Percentiles rank a stretch among this genome's conserved stretches.
These are phyloP conservation scores for Nomada lathburiana DNA, from an alignment of 2,888 invertebrate species.

Conservation along the genomic window DNA sequence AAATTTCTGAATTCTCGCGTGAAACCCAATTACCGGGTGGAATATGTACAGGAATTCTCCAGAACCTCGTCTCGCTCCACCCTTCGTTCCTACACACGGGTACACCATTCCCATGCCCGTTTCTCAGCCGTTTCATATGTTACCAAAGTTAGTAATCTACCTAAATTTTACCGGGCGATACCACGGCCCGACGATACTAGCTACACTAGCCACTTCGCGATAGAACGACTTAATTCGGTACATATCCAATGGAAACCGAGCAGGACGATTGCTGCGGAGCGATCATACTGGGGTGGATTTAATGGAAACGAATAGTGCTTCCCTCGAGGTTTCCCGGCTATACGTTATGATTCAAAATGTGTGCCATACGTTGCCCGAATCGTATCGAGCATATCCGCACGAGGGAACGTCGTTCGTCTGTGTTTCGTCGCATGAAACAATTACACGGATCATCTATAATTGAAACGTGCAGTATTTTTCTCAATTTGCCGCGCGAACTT, in stretches of 20 bases:
- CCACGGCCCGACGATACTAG: slow-evolving; percentile 32
- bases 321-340: slow-evolving; percentile 30
- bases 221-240: slow-evolving; percentile 66
- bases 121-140: slow-evolving; percentile 23
- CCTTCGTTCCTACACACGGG: too few species aligned
- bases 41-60: slow-evolving; percentile 27
- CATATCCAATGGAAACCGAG: slow-evolving; percentile 36
- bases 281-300: slow-evolving; percentile 61
- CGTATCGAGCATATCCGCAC: slow-evolving; percentile 9
- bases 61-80: background rate
- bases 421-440: slow-evolving; percentile 41
- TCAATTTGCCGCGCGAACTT: background rate
- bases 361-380: slow-evolving; percentile 28
- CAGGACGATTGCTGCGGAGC: slow-evolving; percentile 53
- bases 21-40: slow-evolving; percentile 44
- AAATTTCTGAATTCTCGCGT: background rate
- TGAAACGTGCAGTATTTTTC: slow-evolving; percentile 45
- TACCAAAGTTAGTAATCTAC: slow-evolving; percentile 67
- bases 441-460: slow-evolving; percentile 36
- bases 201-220: slow-evolving; percentile 51
- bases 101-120: background rate
- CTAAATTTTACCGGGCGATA: slow-evolving; percentile 51
- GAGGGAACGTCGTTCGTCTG: slow-evolving; percentile 5
- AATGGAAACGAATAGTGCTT: slow-evolving; percentile 72
- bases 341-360: slow-evolving; percentile 51